Conservation (phyloP, 2,113 vertebrate species). For the Poeciliopsis prolifica region DNA sequence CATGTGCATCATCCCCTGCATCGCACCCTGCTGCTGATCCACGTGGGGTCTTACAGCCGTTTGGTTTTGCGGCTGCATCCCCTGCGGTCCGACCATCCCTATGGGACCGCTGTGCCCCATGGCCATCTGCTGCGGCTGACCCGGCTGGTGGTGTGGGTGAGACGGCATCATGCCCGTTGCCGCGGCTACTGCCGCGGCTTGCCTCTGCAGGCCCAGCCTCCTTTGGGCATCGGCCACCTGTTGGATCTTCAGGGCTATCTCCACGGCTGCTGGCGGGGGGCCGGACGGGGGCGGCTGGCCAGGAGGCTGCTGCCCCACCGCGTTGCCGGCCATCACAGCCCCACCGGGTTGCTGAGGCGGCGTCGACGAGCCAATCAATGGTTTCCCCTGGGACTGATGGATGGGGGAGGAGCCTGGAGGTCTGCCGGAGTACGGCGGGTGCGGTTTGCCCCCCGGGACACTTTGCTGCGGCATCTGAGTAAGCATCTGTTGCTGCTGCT, state of each 20-base stretch:
- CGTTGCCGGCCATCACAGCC: constrained; percentile 82
- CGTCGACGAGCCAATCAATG: constrained; percentile 87
- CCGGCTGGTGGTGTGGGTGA: constrained; percentile 85
- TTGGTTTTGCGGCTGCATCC: constrained; percentile 77
- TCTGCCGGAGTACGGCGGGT: constrained; percentile 82
- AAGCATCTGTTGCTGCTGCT: constrained; percentile 76
- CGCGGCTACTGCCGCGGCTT: constrained; percentile 50
- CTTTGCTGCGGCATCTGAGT: constrained; percentile 72
- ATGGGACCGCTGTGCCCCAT: constrained; percentile 82
- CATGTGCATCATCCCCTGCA: constrained; percentile 68
- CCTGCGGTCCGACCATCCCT: constrained; percentile 79
- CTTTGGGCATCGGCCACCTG: constrained; percentile 93
- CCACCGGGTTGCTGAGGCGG: constrained; percentile 85
- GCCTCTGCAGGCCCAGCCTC: constrained; percentile 94
- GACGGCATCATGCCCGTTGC: constrained; percentile 79
- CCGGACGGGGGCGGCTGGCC: constrained; percentile 79
- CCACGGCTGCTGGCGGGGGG: constrained; percentile 95
- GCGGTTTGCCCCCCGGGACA: constrained; percentile 73
- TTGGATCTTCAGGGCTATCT: constrained; percentile 98
- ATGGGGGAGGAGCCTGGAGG: constrained; percentile 86
- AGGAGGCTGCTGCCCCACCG: constrained; percentile 80
- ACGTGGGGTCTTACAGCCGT: constrained; percentile 69
- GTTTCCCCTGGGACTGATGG: constrained; percentile 93
- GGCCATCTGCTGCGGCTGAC: constrained; percentile 83
- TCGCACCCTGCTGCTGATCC: constrained; percentile 68